phyloP scores from a whole-genome alignment of 1,140 invertebrate genomes.

The Bicyclus anynana region DNA sequence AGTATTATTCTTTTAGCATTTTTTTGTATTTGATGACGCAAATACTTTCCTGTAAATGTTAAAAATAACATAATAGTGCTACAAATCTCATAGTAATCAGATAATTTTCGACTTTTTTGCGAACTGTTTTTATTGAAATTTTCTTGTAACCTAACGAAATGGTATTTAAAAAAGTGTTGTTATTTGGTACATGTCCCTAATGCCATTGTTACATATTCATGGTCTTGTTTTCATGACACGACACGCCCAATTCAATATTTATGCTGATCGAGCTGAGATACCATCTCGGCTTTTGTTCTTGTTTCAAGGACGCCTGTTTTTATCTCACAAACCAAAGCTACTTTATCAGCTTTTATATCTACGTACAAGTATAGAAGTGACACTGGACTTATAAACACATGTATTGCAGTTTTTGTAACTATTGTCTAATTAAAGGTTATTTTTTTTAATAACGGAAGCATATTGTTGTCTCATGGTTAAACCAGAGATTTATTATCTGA shows the following conservation, averaged over 20 bases:
- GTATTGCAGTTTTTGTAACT: too few relatives aligned
- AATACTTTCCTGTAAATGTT: background rate
- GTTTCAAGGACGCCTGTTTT: conserved; percentile 12
- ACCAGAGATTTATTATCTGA: too few relatives aligned
- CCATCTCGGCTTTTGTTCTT: conserved; percentile 23
- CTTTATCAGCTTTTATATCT: background rate
- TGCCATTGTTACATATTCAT: conserved; percentile 42
- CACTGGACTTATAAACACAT: too few relatives aligned
- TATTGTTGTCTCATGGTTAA: too few relatives aligned
- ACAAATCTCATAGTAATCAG: background rate
- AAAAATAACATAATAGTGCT: background rate
- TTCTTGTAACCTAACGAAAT: too few relatives aligned
- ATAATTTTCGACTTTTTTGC: background rate
- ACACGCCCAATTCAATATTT: conserved; percentile 53
- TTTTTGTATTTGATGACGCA: too few relatives aligned
- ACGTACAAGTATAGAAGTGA: background rate
- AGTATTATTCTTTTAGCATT: too few relatives aligned
- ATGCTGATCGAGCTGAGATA: conserved; percentile 47
- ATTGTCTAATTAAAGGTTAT: too few relatives aligned
- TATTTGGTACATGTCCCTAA: background rate
- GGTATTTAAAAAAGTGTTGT: too few relatives aligned
- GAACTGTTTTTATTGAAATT: too few relatives aligned
- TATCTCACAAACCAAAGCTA: background rate
- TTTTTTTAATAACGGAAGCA: too few relatives aligned
- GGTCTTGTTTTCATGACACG: conserved; percentile 35